Conservation (phyloP, 2,113 vertebrate species). For the Ursus arctos region DNA sequence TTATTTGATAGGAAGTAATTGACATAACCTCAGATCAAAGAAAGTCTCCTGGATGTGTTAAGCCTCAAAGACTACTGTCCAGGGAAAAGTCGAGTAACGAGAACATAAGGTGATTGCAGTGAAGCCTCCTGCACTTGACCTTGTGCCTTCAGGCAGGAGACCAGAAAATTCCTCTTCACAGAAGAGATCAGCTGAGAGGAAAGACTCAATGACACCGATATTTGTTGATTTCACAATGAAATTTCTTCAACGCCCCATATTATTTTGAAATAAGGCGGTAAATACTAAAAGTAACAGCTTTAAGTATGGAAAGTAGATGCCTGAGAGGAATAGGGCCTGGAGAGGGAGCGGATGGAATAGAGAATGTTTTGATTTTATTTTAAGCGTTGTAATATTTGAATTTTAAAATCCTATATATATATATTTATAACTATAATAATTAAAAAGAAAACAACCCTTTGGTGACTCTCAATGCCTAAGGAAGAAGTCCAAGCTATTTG, state of each 20-base stretch:
- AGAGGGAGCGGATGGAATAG: background rate
- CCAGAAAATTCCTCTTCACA: background rate
- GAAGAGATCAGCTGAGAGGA: background rate
- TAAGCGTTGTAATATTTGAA: background rate
- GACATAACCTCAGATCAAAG: background rate
- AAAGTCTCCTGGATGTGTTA: background rate
- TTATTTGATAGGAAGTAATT: background rate
- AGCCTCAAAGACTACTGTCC: background rate
- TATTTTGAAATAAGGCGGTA: slow-evolving; percentile 1
- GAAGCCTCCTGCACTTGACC: background rate
- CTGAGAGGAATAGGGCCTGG: background rate
- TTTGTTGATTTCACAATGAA: background rate
- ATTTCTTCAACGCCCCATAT: background rate
- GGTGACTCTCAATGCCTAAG: background rate
- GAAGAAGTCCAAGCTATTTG: background rate
- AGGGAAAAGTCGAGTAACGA: background rate
- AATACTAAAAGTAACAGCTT: background rate
- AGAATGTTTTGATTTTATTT: background rate
- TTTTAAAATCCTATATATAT: background rate
- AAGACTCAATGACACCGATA: background rate
- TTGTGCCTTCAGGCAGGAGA: background rate
- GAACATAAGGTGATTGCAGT: background rate
- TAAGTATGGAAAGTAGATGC: background rate
- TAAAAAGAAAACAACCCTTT: background rate
- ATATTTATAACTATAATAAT: background rate